Evolutionary conservation across 2,888 invertebrate genomes (phyloP), one percentile per base, ranked within the genome.

Genomic region (Scrobipalpa atriplicella): DNA sequence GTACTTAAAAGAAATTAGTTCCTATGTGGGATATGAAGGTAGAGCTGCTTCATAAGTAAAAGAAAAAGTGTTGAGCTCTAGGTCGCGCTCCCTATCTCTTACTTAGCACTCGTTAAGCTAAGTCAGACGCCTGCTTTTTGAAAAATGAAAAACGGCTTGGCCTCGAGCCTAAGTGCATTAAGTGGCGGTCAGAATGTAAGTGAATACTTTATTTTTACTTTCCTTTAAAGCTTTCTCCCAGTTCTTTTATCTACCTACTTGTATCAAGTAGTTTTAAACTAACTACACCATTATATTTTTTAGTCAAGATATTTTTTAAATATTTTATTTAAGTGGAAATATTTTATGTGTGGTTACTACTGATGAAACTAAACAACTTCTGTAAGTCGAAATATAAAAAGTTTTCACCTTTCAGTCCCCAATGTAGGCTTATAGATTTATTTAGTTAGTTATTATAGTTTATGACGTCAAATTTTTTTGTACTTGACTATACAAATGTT

Each of bases 21-120:
- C 11, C 2, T 43, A 13, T 13, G 43, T 11, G 13, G 43, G 11
- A 43, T 13, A 41, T 41, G 11, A n/a, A n/a, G 29, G 29, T 29
- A 5, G n/a, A n/a, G n/a, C n/a, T n/a, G 29, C 29, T 29, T 43
- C 13, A 3, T 47, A 16, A n/a, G 47, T 47, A 47, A 47, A 47
- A 38, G n/a, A 58, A 58, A 58, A 58, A 58, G 36, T 16, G n/a
- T 58, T 16, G 0, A 29, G 7, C 58, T 6, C 52, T 16, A 58
- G 9, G 19, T 10, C 36, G 56, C 56, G 7, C 16, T 16, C n/a
- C 52, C 21, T 58, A 38, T 58, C 58, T 58, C 58, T 58, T 58
- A 58, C 58, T 58, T 58, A 58, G 58, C 29, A 58, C 58, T 58
- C 58, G 58, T 58, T 58, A 58, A 58, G 58, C 58, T 58, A 58